Evolutionary conservation across 2,888 invertebrate species (phyloP).

Genomic region (Nomada lathburiana): DNA sequence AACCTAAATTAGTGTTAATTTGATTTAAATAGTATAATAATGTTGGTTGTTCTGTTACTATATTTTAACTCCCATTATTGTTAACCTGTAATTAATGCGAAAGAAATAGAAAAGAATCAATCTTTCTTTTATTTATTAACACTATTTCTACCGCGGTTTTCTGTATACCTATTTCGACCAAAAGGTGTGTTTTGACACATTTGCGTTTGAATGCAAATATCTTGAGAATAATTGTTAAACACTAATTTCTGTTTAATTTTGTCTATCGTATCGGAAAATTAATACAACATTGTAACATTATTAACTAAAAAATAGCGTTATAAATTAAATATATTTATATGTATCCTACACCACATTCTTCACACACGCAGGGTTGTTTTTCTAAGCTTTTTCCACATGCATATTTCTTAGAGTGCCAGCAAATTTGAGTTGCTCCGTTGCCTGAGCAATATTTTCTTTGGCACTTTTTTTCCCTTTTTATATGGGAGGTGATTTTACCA

Average conservation of each 20-base stretch:
- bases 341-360: background rate
- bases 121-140: no score
- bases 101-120: no score
- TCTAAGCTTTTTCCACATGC: background rate
- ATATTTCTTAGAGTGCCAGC: background rate
- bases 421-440: background rate
- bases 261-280: background rate
- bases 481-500: background rate
- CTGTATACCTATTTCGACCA: background rate
- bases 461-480: background rate
- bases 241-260: background rate
- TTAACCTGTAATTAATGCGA: background rate
- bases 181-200: no score
- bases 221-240: background rate
- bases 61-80: no score
- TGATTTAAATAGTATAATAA: no score
- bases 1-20: no score
- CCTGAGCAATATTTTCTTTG: no score
- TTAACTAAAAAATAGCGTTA: background rate
- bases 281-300: background rate
- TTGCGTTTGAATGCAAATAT: background rate
- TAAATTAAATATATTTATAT: background rate
- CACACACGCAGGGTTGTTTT: background rate
- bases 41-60: no score
- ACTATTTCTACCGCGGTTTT: background rate